Evolutionary conservation across 2,888 invertebrate species (phyloP).

Genomic region (Parnassius glacialis): DNA sequence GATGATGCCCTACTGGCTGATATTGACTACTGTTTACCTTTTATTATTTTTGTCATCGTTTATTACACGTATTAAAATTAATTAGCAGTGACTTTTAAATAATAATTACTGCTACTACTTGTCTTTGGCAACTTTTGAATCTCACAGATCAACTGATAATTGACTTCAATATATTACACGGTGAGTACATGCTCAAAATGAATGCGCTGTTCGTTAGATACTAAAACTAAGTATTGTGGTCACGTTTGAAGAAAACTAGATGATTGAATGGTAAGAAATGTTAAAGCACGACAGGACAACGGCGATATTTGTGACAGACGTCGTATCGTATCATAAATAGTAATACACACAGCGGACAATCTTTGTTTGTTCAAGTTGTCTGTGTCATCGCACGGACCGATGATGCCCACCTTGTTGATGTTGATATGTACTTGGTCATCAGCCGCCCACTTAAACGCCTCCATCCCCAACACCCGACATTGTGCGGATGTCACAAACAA

Average conservation of each 20-base stretch:
- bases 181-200: too few relatives aligned
- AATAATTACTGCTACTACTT: too few relatives aligned
- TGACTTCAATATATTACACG: too few relatives aligned
- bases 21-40: too few relatives aligned
- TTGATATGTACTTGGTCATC: slow-evolving; percentile 50
- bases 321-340: slow-evolving; percentile 58
- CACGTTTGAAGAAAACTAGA: slow-evolving; percentile 35
- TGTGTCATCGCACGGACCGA: slow-evolving; percentile 60
- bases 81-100: too few relatives aligned
- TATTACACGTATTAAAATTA: too few relatives aligned
- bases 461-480: slow-evolving; percentile 38
- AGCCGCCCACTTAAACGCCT: slow-evolving; percentile 50
- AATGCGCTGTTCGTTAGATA: too few relatives aligned
- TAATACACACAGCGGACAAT: slow-evolving; percentile 40
- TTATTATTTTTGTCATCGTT: too few relatives aligned
- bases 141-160: too few relatives aligned
- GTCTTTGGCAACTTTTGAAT: too few relatives aligned
- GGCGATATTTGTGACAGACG: slow-evolving; percentile 35
- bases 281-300: slow-evolving; percentile 40
- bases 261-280: slow-evolving; percentile 33
- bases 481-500: slow-evolving; percentile 26
- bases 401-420: slow-evolving; percentile 47
- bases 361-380: slow-evolving; percentile 34
- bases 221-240: slow-evolving; percentile 19
- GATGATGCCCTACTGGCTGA: background rate